Evolutionary conservation across 2,888 invertebrate species (phyloP).

Genomic region (Hipparchia sbordonii): DNA sequence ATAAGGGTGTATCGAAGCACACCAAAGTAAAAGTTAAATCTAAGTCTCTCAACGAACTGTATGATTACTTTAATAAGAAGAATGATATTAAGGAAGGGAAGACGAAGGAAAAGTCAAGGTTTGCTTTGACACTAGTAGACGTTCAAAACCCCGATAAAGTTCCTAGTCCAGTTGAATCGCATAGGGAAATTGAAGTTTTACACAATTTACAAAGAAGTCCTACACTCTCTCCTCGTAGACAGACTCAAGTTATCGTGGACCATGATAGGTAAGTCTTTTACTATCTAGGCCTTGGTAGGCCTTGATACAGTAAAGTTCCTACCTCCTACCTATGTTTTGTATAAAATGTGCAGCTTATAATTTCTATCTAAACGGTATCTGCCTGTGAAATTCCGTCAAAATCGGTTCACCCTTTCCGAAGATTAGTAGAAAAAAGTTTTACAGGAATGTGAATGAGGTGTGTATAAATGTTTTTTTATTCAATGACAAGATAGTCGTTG

Average conservation of each 20-base stretch:
- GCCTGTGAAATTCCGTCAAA: too few relatives aligned
- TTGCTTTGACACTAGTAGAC: constrained; percentile 66
- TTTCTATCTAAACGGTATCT: too few relatives aligned
- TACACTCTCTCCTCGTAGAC: constrained; percentile 76
- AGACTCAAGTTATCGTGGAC: constrained; percentile 68
- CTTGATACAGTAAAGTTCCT: neutral
- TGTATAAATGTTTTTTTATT: too few relatives aligned
- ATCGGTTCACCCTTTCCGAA: too few relatives aligned
- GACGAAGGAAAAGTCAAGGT: constrained; percentile 58
- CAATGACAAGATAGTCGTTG: too few relatives aligned
- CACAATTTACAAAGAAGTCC: constrained; percentile 88
- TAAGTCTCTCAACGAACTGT: constrained; percentile 76
- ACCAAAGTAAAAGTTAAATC: constrained; percentile 71
- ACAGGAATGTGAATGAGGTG: too few relatives aligned
- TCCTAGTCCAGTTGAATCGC: constrained; percentile 79
- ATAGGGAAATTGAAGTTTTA: constrained; percentile 86
- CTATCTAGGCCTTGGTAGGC: neutral
- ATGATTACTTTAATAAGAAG: constrained; percentile 76
- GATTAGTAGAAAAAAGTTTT: too few relatives aligned
- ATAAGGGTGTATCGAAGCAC: constrained; percentile 53
- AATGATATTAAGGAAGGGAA: constrained; percentile 55
- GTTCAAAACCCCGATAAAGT: constrained; percentile 67
- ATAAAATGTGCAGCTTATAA: too few relatives aligned
- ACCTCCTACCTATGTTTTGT: too few relatives aligned
- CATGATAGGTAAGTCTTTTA: constrained; percentile 66